Conservation (phyloP, 2,113 vertebrate species). For the Noctilio leporinus region DNA sequence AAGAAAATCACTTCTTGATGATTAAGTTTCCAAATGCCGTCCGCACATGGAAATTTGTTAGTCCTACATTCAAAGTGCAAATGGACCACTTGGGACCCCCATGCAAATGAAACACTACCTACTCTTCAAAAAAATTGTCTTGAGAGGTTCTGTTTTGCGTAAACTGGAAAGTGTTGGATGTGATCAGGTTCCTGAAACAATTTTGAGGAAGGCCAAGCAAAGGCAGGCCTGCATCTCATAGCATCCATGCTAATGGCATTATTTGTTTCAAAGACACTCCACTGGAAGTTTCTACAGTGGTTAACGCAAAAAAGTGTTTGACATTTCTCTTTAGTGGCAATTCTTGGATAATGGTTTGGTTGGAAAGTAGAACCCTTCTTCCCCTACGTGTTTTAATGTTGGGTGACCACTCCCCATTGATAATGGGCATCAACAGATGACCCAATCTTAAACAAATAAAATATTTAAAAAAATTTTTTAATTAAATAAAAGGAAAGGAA, state of each 20-base stretch:
- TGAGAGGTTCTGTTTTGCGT: slow-evolving; percentile 67
- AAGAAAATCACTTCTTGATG: slow-evolving; percentile 31
- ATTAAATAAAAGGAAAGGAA: neutral
- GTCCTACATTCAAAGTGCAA: slow-evolving; percentile 46
- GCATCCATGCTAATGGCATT: slow-evolving; percentile 55
- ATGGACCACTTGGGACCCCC: slow-evolving; percentile 43
- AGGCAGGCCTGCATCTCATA: slow-evolving; percentile 53
- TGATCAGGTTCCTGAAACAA: slow-evolving; percentile 67
- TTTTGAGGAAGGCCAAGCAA: slow-evolving; percentile 50
- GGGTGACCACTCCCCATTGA: neutral
- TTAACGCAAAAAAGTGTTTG: slow-evolving; percentile 54
- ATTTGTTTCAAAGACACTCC: slow-evolving; percentile 67
- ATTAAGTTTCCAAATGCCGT: neutral
- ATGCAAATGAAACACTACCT: slow-evolving; percentile 59
- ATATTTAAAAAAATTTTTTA: too few species aligned
- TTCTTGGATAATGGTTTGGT: slow-evolving; percentile 24
- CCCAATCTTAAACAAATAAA: neutral
- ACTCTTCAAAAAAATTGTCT: slow-evolving; percentile 56
- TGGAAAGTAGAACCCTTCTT: neutral
- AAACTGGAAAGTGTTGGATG: slow-evolving; percentile 64
- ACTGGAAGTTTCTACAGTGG: slow-evolving; percentile 63
- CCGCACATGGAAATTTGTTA: slow-evolving; percentile 44
- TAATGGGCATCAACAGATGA: neutral
- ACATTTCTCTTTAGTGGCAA: neutral
- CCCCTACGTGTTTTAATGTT: neutral